phyloP scores from a whole-genome alignment of 2,113 vertebrate genomes.

The Circaetus cinerascens region DNA sequence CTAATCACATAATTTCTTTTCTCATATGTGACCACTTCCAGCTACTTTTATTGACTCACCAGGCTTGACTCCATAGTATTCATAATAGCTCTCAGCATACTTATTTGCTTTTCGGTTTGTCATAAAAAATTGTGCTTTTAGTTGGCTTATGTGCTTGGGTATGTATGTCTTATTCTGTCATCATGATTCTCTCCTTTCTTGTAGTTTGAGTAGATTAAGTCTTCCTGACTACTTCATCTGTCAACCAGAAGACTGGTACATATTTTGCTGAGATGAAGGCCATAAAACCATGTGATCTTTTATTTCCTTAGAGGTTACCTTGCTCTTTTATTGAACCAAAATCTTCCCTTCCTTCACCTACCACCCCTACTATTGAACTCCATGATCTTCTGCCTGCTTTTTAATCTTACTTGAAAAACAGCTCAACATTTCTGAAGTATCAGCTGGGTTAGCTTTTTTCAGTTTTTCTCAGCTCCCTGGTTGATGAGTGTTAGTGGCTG shows the following conservation, averaged over 20 bases:
- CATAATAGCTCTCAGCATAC: not conserved
- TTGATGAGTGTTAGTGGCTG: not conserved
- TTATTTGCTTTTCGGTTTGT: not conserved
- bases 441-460: not conserved
- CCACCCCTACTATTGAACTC: not conserved
- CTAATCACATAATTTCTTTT: conserved; percentile 16
- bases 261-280: not conserved
- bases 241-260: not conserved
- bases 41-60: not conserved
- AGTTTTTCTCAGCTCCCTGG: not conserved
- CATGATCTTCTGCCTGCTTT: not conserved
- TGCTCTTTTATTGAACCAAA: not conserved
- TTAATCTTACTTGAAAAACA: not conserved
- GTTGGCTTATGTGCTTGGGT: not conserved
- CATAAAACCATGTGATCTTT: not conserved
- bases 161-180: not conserved
- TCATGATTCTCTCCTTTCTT: not conserved
- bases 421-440: not conserved
- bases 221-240: not conserved
- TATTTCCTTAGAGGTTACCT: not conserved
- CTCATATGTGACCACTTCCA: not conserved
- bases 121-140: not conserved
- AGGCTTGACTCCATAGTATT: not conserved
- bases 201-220: not conserved
- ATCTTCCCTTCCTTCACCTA: not conserved